phyloP scores from a whole-genome alignment of 1,140 invertebrate species.

The Zaprionus capensis region DNA sequence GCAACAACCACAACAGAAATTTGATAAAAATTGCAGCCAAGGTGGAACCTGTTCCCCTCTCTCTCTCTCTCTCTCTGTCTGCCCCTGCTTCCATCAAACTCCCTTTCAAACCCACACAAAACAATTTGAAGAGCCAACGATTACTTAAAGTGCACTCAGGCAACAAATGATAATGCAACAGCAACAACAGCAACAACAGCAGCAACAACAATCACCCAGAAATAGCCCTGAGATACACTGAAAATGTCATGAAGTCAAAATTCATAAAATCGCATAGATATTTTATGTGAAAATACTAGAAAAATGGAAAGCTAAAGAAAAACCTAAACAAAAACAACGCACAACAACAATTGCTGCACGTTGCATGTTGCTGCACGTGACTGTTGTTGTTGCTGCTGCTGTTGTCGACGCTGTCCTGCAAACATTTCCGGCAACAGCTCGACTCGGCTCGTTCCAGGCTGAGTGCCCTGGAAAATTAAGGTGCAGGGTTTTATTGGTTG shows the following conservation, averaged over 20 bases:
- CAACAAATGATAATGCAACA: constrained; percentile 76
- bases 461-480: neutral
- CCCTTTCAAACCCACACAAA: constrained; percentile 39
- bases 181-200: constrained; percentile 10
- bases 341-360: constrained; percentile 14
- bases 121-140: constrained; percentile 77
- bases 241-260: constrained; percentile 70
- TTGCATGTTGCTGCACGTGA: constrained; percentile 27
- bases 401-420: neutral
- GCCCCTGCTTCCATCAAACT: neutral
- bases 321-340: constrained; percentile 29
- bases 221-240: constrained; percentile 62
- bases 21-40: constrained; percentile 77
- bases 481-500: neutral
- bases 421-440: constrained; percentile 11
- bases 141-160: constrained; percentile 79
- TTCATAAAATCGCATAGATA: constrained; percentile 67
- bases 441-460: neutral
- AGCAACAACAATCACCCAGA: constrained; percentile 30
- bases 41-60: constrained; percentile 21
- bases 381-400: neutral
- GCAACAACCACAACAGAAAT: constrained; percentile 50
- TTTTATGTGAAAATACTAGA: constrained; percentile 4
- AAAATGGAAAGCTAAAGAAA: constrained; percentile 33
- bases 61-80: neutral